Conservation (phyloP, 92 coral and sea anemone species). For the Hydrozoanthus gracilis region DNA sequence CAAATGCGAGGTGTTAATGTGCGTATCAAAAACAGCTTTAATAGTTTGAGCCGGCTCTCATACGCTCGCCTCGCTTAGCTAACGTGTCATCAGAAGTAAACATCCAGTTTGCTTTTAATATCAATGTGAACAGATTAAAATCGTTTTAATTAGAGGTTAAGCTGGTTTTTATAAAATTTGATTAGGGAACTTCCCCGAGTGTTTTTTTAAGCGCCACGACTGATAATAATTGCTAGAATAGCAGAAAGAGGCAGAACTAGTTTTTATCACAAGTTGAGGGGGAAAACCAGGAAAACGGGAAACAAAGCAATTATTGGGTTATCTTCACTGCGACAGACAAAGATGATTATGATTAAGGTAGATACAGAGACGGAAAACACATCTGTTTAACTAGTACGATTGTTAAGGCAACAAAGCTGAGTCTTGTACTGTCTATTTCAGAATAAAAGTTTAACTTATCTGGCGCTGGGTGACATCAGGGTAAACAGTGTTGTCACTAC, state of each 20-base stretch:
- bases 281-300: background rate
- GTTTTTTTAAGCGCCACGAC: background rate
- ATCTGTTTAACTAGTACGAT: conserved; percentile 27
- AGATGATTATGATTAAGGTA: background rate
- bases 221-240: background rate
- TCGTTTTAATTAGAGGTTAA: conserved; percentile 38
- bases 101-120: conserved; percentile 31
- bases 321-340: background rate
- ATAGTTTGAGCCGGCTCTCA: conserved; percentile 13
- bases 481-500: conserved; percentile 8
- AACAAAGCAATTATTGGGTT: background rate
- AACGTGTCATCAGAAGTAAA: conserved; percentile 36
- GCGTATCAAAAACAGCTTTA: background rate
- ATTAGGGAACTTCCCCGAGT: background rate
- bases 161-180: conserved; percentile 24
- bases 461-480: conserved; percentile 20
- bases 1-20: conserved; percentile 1
- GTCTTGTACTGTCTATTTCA: conserved; percentile 36
- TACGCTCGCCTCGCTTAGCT: background rate
- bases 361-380: conserved; percentile 15
- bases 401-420: conserved; percentile 33
- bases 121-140: conserved; percentile 8
- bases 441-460: conserved; percentile 36
- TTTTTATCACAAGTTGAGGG: background rate
- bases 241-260: background rate